phyloP scores from a whole-genome alignment of 2,113 vertebrate genomes.

The Anguilla japonica region DNA sequence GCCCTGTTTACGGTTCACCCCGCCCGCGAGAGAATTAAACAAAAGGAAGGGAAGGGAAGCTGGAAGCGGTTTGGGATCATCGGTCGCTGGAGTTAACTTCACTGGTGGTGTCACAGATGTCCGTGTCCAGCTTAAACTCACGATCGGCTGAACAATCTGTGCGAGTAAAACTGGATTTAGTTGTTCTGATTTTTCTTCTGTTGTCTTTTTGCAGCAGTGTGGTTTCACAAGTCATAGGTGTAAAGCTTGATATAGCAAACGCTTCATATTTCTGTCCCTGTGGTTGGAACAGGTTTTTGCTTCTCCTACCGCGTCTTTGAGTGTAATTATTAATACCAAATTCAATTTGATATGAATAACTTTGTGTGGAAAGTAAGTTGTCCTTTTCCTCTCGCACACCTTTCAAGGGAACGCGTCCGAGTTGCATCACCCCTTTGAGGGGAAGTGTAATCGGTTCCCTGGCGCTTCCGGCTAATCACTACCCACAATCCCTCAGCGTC shows the following conservation, averaged over 20 bases:
- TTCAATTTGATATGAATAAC: too few relatives aligned
- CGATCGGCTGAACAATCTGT: background rate
- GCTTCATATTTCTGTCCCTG: background rate
- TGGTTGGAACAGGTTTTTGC: background rate
- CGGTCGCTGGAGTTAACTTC: background rate
- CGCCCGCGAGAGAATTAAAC: constrained; percentile 9
- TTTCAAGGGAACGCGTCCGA: background rate
- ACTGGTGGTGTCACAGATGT: background rate
- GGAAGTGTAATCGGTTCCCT: constrained; percentile 8
- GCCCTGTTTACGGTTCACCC: background rate
- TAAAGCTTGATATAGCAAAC: background rate
- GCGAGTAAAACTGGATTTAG: background rate
- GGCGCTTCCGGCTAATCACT: background rate
- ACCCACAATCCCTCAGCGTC: background rate
- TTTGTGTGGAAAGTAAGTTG: too few relatives aligned
- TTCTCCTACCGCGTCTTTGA: too few relatives aligned
- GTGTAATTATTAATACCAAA: too few relatives aligned
- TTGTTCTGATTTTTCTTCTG: background rate
- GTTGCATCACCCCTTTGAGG: background rate
- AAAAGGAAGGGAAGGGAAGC: constrained; percentile 8
- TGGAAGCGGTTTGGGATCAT: constrained; percentile 11
- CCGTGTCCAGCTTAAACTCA: background rate
- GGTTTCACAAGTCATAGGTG: background rate
- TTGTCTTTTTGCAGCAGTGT: background rate
- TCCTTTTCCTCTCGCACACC: background rate